Base-by-base conservation (phyloP, 2,113 vertebrate species). In the Mola mola region DNA sequence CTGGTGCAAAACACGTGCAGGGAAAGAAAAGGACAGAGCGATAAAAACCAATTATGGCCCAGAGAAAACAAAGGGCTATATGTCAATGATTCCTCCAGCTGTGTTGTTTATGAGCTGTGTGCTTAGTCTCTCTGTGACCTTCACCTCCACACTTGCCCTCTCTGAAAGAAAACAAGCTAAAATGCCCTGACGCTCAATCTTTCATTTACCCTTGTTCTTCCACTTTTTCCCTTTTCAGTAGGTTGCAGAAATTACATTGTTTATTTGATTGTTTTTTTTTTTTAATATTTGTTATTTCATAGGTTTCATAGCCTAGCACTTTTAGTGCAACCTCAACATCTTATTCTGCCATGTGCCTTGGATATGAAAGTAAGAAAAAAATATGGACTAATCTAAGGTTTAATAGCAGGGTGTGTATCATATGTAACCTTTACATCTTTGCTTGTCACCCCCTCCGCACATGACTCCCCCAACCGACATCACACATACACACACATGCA, bases 381-480 rank as follows among this genome's bases (percentile, higher is more conserved):
- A 93, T 93, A 91, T 89, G 87, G 89, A 92, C 88, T 94, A 94
- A 95, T 94, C 89, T 93, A 85, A 89, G 84, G 81, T 88, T 92
- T 93, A 94, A 93, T 94, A 91, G 93, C 92, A 90, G 94, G 89
- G 91, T 93, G 93, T 94, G 91, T 94, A 91, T 94, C 94, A 95
- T 94, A 91, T 92, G 91, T 96, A 97, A 97, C 94, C 94, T 96
- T 95, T 95, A 94, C 95, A 95, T 95, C 95, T 93, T 93, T 94
- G 88, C 93, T 94, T 95, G 94, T 94, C 94, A 94, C 46, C 49
- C 21, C 40, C 29, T 6, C 43, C 36, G 34, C 9, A 33, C 31
- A 25, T 15, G 4, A 7, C 37, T n/a, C 37, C 16, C 6, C 37
- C 37, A 40, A n/a, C 15, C 37, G 16, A n/a, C 2, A 8, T 2